Conservation (phyloP, 2,797 vertebrate genomes). For the Galago senegalensis region DNA sequence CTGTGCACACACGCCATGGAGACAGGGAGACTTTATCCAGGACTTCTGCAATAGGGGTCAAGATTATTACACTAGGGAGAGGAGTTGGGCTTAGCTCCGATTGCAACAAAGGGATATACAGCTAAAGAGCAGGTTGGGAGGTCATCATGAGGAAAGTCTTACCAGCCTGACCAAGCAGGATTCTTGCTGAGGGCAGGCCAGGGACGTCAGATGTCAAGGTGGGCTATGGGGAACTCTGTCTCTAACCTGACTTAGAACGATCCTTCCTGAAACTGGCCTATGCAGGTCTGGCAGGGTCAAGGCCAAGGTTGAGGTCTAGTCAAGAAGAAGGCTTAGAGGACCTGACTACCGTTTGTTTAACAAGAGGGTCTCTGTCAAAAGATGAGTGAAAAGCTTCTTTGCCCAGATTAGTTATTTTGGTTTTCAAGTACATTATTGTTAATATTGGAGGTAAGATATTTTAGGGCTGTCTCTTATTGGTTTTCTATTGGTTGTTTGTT, state of each 20-base stretch:
- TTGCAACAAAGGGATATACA: not conserved
- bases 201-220: not conserved
- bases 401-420: not conserved
- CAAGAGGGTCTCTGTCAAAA: not conserved
- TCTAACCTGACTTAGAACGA: not conserved
- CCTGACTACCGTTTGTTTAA: not conserved
- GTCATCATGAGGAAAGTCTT: not conserved
- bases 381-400: not conserved
- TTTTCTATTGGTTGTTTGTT: not conserved
- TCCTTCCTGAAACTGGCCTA: not conserved
- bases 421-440: not conserved
- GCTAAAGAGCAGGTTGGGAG: not conserved
- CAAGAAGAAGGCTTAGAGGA: not conserved
- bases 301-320: not conserved
- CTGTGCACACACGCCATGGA: too few species aligned
- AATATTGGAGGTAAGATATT: not conserved
- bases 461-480: not conserved
- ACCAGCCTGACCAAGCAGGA: too few species aligned
- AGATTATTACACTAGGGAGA: not conserved
- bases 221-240: not conserved
- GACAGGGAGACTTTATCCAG: not conserved
- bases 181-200: not conserved
- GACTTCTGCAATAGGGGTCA: not conserved
- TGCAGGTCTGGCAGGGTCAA: not conserved
- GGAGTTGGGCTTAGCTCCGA: not conserved